phyloP scores from a whole-genome alignment of 1,140 invertebrate species.

The Kradibia gibbosae region DNA sequence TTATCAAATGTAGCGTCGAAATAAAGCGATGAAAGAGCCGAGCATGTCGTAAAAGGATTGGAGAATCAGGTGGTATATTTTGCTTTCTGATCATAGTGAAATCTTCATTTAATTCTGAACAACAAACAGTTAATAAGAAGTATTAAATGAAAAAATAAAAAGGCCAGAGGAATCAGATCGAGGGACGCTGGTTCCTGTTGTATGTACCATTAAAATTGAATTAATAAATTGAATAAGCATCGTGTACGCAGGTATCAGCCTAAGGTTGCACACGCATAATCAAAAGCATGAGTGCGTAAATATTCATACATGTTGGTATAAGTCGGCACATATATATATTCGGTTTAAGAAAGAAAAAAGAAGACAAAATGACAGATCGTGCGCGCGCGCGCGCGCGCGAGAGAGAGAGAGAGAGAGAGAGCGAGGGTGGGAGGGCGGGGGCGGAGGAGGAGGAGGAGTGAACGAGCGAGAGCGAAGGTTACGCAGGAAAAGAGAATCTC shows the following conservation, averaged over 20 bases:
- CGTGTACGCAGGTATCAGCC: not conserved
- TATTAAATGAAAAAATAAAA: not conserved
- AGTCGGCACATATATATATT: no score
- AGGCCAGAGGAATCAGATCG: not conserved
- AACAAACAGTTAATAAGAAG: not conserved
- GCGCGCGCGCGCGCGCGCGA: no score
- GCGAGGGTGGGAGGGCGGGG: no score
- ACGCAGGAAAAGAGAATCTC: slow-evolving; percentile 16
- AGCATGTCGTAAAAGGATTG: no score
- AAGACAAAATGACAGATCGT: no score
- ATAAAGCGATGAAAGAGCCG: no score
- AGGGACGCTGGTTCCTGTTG: not conserved
- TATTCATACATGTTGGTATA: not conserved
- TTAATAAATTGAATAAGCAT: slow-evolving; percentile 27
- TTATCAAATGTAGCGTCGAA: no score
- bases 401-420: not conserved
- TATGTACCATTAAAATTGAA: slow-evolving; percentile 34
- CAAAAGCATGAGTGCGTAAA: slow-evolving; percentile 32
- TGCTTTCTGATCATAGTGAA: slow-evolving; percentile 1
- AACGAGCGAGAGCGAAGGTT: not conserved
- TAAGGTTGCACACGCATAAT: not conserved
- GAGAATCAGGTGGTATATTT: no score
- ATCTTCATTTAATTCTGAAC: not conserved
- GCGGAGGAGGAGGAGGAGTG: not conserved
- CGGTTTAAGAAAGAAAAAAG: no score